phyloP scores from a whole-genome alignment of 1,140 invertebrate genomes.

The Alviniconcha marisindica region DNA sequence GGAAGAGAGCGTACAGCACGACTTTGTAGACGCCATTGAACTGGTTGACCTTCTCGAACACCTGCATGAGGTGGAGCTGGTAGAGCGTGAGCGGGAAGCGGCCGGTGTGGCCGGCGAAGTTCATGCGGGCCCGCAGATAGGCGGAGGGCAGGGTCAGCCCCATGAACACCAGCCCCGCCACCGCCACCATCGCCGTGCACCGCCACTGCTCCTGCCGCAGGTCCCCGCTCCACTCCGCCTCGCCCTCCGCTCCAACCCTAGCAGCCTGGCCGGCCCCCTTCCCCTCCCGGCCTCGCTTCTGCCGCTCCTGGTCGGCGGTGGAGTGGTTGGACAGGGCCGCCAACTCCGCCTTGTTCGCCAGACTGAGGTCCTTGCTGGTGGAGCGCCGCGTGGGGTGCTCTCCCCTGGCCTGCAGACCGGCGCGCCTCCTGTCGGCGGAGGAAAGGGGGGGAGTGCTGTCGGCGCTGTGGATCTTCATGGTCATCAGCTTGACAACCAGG shows the following conservation, averaged over 20 bases:
- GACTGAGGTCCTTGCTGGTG: constrained; percentile 19
- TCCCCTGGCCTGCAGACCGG: background rate
- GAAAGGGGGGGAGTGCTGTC: too few relatives aligned
- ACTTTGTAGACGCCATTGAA: constrained; percentile 36
- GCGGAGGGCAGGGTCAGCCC: constrained; percentile 26
- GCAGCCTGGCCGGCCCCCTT: background rate
- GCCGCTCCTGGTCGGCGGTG: background rate
- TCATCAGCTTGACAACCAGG: constrained; percentile 2
- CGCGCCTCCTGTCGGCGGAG: background rate
- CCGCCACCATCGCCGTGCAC: background rate
- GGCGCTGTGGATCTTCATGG: background rate
- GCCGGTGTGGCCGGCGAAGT: background rate
- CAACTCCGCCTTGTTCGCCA: constrained; percentile 7
- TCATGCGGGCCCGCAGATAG: constrained; percentile 6
- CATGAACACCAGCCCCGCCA: constrained; percentile 26
- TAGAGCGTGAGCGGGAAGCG: background rate
- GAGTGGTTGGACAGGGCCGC: constrained; percentile 5
- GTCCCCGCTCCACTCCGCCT: background rate
- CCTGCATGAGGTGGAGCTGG: background rate
- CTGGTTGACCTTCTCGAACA: constrained; percentile 34
- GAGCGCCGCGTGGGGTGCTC: constrained; percentile 9
- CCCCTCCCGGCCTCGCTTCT: background rate
- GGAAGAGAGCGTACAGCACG: constrained; percentile 8
- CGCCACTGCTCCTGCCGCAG: background rate
- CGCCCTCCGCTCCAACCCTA: background rate